Evolutionary conservation across 2,797 vertebrate species (phyloP), one percentile per base, ranked within the genome.

Genomic region (Poecilia wingei): DNA sequence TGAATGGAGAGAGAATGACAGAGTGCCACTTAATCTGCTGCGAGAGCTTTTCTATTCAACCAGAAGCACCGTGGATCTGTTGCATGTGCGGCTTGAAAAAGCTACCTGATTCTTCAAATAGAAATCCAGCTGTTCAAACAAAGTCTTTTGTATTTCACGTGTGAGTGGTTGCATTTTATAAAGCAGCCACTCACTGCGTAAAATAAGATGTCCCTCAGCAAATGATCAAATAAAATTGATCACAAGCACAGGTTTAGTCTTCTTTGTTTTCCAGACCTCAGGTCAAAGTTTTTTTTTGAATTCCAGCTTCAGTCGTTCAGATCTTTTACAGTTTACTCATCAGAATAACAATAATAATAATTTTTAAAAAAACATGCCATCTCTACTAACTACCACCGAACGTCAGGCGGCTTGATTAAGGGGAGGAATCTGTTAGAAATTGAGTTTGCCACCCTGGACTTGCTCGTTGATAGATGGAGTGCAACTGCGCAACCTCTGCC

Each of bases 381-480:
- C 88, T 87, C 83, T 57, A 28, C 89, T 77, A 86, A 89, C 85
- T 79, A 69, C 76, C 76, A 28, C 16, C 3, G 4, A 84, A 82
- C 66, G 81, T 72, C 84, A 78, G 81, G 79, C 77, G 49, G 84
- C 89, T 90, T 93, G 92, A 94, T 93, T 92, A 92, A 94, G 74
- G 92, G 92, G 89, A 92, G 84, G 91, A 91, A 92, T 77, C 90
- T 88, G 88, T 90, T 87, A 74, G 87, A 94, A 93, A 94, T 94
- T 89, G 88, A 93, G 93, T 92, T 92, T 93, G 92, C 93, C 91
- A 87, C 80, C 87, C 79, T 71, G 18, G 83, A 89, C 78, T 41
- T 45, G 45, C 85, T 91, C 79, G 82, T 89, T 93, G 95, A 95
- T 92, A 88, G 90, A 95, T 95, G 92, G 92, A 91, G 94, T 81